These are phyloP conservation scores for Hephaestus fuliginosus DNA, from an alignment of 2,797 vertebrate genomes.

Conservation along the genomic window DNA sequence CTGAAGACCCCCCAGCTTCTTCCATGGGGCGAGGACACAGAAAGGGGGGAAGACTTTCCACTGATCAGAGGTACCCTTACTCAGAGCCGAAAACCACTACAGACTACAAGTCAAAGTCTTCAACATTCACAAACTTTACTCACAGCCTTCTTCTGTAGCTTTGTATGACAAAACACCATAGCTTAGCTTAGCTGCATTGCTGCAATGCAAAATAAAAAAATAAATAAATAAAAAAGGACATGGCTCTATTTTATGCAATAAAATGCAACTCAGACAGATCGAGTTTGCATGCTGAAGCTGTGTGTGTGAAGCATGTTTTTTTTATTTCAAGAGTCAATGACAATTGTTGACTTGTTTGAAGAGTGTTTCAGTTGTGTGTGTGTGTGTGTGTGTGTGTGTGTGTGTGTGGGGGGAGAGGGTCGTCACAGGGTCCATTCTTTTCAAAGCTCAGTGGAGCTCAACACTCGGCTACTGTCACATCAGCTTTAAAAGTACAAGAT, in stretches of 20 bases:
- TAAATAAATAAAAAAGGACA: neutral
- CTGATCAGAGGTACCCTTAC: no score
- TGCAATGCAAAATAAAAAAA: neutral
- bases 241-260: neutral
- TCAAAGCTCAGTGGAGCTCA: neutral
- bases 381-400: neutral
- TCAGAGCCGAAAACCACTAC: neutral
- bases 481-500: neutral
- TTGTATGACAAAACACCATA: neutral
- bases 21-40: no score
- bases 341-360: neutral
- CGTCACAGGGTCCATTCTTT: neutral
- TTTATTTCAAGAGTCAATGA: neutral
- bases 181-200: neutral
- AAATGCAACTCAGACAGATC: neutral
- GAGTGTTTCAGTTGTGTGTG: neutral
- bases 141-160: neutral
- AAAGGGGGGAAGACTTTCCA: no score
- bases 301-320: neutral
- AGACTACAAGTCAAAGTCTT: neutral
- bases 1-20: neutral
- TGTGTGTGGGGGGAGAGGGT: neutral
- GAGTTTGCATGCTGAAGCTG: neutral
- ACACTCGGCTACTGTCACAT: slow-evolving; percentile 8
- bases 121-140: neutral